Percentiles rank a stretch among this genome's conserved stretches.
Evolutionary conservation across 2,888 invertebrate species (phyloP).

Genomic region (Acanthosoma haemorrhoidale): DNA sequence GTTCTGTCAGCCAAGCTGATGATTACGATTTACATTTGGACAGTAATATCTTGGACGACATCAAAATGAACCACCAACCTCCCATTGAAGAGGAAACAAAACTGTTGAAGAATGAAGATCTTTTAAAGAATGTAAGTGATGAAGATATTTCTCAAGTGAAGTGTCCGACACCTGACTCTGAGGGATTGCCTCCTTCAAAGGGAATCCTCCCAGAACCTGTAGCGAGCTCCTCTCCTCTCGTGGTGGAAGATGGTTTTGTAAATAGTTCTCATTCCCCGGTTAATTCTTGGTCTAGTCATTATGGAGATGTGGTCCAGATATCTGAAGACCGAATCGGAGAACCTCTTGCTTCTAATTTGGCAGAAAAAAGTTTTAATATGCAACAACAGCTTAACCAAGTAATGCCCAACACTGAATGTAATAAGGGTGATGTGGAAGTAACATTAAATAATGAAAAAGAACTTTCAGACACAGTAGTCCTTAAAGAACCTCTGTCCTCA

Average conservation of each 20-base stretch:
- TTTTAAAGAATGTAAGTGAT: slow-evolving; percentile 36
- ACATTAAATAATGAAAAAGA: neutral
- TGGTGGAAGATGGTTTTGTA: slow-evolving; percentile 23
- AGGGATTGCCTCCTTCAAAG: slow-evolving; percentile 39
- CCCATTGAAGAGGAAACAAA: slow-evolving; percentile 38
- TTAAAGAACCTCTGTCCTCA: slow-evolving; percentile 8
- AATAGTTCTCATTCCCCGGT: slow-evolving; percentile 20
- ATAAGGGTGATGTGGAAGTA: slow-evolving; percentile 13
- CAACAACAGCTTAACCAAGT: neutral
- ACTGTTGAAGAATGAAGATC: slow-evolving; percentile 20
- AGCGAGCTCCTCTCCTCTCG: slow-evolving; percentile 12
- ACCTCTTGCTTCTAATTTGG: neutral
- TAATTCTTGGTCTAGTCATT: slow-evolving; percentile 26
- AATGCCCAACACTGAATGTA: neutral
- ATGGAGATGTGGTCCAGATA: neutral
- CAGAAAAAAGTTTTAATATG: neutral
- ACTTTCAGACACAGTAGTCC: neutral
- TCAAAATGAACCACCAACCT: slow-evolving; percentile 38
- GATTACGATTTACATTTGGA: slow-evolving; percentile 48
- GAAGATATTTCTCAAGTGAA: slow-evolving; percentile 18
- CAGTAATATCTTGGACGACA: slow-evolving; percentile 34
- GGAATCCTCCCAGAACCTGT: slow-evolving; percentile 30
- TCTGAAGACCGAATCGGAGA: slow-evolving; percentile 11
- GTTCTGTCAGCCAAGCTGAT: slow-evolving; percentile 66
- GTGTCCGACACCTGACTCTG: slow-evolving; percentile 26